Evolutionary conservation across 2,888 invertebrate genomes (phyloP).

Genomic region (Pterobdella sp.): DNA sequence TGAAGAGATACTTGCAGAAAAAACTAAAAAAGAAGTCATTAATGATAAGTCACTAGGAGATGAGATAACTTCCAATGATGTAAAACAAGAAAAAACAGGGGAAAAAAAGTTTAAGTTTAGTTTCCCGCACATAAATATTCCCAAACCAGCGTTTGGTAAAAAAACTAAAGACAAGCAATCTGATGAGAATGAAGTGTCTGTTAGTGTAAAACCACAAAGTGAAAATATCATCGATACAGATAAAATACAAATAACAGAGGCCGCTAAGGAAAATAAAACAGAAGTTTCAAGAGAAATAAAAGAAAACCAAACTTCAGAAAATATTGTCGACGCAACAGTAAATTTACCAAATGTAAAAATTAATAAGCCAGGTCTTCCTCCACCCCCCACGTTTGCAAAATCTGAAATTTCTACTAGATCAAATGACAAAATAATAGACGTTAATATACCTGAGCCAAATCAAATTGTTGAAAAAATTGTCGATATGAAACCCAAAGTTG

Average conservation of each 20-base stretch:
- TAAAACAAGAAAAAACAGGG: not conserved
- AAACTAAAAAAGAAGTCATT: conserved; percentile 18
- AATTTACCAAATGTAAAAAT: not conserved
- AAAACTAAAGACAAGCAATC: not conserved
- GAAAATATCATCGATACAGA: not conserved
- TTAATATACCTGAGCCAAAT: not conserved
- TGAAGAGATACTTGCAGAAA: not conserved
- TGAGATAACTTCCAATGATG: not conserved
- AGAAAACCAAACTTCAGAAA: not conserved
- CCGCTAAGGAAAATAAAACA: not conserved
- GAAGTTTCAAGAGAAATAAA: not conserved
- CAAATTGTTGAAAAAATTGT: not conserved
- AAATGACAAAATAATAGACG: too few relatives aligned
- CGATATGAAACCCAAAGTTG: not conserved
- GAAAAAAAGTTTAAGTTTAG: not conserved
- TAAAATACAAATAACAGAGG: not conserved
- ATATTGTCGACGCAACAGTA: not conserved
- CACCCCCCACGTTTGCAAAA: too few relatives aligned
- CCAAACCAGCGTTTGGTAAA: not conserved
- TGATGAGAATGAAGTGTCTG: not conserved
- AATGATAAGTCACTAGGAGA: not conserved
- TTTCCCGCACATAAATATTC: conserved; percentile 2
- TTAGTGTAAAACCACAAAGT: not conserved
- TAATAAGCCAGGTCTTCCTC: not conserved
- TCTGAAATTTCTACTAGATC: too few relatives aligned